Conservation (phyloP, 2,797 vertebrate species). For the Artibeus lituratus region DNA sequence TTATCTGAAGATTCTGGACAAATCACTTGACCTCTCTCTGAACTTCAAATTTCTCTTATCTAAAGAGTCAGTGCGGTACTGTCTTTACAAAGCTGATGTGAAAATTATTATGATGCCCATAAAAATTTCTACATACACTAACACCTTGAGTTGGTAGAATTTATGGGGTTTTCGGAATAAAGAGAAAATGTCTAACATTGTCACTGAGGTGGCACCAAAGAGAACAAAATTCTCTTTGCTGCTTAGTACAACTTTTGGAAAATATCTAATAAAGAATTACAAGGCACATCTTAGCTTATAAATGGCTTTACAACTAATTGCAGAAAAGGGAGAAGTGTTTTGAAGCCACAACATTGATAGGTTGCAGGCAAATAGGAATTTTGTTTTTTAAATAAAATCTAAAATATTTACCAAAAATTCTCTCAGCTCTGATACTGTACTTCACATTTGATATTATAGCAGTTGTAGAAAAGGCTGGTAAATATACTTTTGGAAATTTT, state of each 20-base stretch:
- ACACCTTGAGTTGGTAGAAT: neutral
- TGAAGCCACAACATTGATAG: conserved; percentile 26
- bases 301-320: neutral
- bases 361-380: neutral
- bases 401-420: conserved; percentile 6
- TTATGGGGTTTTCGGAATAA: neutral
- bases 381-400: conserved; percentile 55
- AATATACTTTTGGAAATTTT: conserved; percentile 59
- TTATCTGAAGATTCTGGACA: neutral
- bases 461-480: conserved; percentile 12
- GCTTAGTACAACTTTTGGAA: neutral
- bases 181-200: neutral
- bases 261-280: neutral
- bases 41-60: neutral
- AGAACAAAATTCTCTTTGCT: neutral
- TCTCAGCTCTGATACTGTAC: neutral
- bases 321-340: neutral
- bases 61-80: neutral
- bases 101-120: neutral
- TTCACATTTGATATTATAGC: conserved; percentile 26
- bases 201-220: neutral
- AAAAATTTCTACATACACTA: neutral
- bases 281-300: neutral
- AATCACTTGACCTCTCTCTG: neutral
- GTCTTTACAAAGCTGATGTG: neutral